These are phyloP conservation scores for Lamproptera curius DNA, from an alignment of 2,888 invertebrate genomes.

Conservation along the genomic window DNA sequence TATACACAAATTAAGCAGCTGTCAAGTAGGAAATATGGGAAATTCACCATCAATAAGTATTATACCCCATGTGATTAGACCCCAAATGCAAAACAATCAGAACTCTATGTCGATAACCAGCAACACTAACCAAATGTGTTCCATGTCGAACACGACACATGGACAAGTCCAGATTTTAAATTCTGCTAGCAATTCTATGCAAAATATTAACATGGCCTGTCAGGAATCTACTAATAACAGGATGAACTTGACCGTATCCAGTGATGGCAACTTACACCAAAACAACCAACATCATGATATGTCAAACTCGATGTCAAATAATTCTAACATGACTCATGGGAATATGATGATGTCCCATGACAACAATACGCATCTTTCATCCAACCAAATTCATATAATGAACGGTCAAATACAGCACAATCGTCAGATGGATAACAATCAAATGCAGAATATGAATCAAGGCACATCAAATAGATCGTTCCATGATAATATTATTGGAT, in stretches of 20 bases:
- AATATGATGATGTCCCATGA: slow-evolving; percentile 66
- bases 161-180: slow-evolving; percentile 64
- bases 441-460: slow-evolving; percentile 61
- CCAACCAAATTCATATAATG: slow-evolving; percentile 71
- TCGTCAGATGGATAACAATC: slow-evolving; percentile 53
- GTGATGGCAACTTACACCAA: slow-evolving; percentile 51
- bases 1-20: slow-evolving; percentile 62
- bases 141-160: slow-evolving; percentile 55
- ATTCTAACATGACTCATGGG: slow-evolving; percentile 56
- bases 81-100: slow-evolving; percentile 57
- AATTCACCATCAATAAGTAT: slow-evolving; percentile 64
- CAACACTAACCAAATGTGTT: slow-evolving; percentile 66
- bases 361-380: slow-evolving; percentile 47
- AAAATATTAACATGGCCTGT: slow-evolving; percentile 64
- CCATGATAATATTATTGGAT: slow-evolving; percentile 57
- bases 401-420: slow-evolving; percentile 71
- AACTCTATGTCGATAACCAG: slow-evolving; percentile 53
- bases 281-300: slow-evolving; percentile 58
- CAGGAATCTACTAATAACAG: slow-evolving; percentile 61
- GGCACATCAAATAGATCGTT: slow-evolving; percentile 49
- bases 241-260: slow-evolving; percentile 50
- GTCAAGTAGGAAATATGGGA: slow-evolving; percentile 60
- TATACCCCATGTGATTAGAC: slow-evolving; percentile 62
- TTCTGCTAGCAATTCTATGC: slow-evolving; percentile 60
- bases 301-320: slow-evolving; percentile 43